phyloP scores from a whole-genome alignment of 2,113 vertebrate species.

The Melanerpes formicivorus region DNA sequence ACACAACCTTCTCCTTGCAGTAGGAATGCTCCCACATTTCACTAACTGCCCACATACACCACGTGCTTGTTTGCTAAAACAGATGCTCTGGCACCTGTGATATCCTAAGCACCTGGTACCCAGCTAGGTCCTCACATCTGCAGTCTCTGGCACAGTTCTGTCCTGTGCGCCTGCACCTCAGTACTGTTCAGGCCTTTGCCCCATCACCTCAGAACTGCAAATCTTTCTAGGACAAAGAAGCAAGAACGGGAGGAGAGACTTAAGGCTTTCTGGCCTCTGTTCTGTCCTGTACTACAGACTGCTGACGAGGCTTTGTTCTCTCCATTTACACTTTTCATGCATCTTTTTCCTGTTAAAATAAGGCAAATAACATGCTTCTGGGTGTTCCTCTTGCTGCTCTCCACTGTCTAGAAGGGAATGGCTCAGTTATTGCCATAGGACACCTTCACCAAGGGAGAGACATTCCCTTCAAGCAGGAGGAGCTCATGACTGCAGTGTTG shows the following conservation, averaged over 20 bases:
- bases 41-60: not conserved
- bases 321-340: not conserved
- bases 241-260: not conserved
- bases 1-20: not conserved
- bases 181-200: not conserved
- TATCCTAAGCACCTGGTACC: accelerated
- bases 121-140: accelerated
- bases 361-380: not conserved
- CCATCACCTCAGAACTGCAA: not conserved
- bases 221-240: not conserved
- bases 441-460: not conserved
- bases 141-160: not conserved
- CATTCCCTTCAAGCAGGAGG: not conserved
- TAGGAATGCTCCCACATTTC: not conserved
- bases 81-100: not conserved
- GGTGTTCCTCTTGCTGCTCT: not conserved
- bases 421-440: not conserved
- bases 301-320: not conserved
- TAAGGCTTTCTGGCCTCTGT: not conserved
- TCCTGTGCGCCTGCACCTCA: not conserved
- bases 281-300: not conserved
- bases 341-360: not conserved
- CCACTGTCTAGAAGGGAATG: not conserved
- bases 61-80: not conserved
- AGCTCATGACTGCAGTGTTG: accelerated